phyloP scores from a whole-genome alignment of 1,140 invertebrate genomes.

The Ceratina australensis region DNA sequence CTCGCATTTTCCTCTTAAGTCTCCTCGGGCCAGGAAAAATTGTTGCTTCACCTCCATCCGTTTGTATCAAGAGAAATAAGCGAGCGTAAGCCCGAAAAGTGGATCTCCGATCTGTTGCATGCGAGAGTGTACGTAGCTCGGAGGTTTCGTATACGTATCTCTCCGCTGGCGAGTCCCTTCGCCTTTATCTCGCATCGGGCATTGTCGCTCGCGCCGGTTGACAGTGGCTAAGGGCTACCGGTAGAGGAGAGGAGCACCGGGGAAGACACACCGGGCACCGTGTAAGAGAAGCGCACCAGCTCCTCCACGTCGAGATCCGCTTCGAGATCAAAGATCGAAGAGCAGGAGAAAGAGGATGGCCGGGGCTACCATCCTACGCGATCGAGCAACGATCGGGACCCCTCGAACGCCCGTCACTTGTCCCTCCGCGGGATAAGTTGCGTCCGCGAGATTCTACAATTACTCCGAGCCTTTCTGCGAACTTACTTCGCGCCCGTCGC shows the following conservation, averaged over 20 bases:
- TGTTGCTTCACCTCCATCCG: too few relatives aligned
- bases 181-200: constrained; percentile 75
- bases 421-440: constrained; percentile 72
- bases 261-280: background rate
- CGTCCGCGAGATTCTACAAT: constrained; percentile 77
- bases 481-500: constrained; percentile 67
- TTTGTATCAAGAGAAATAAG: constrained; percentile 48
- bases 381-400: constrained; percentile 55
- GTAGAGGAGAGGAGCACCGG: constrained; percentile 5
- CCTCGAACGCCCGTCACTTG: constrained; percentile 69
- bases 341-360: constrained; percentile 44
- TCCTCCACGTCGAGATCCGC: constrained; percentile 38
- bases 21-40: background rate
- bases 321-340: constrained; percentile 65
- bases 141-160: constrained; percentile 48
- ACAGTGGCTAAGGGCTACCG: constrained; percentile 67
- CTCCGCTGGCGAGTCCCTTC: constrained; percentile 50
- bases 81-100: constrained; percentile 26
- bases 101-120: constrained; percentile 59
- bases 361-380: constrained; percentile 40
- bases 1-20: background rate
- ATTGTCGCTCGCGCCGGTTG: constrained; percentile 76
- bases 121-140: constrained; percentile 39
- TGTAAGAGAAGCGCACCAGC: constrained; percentile 17
- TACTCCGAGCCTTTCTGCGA: constrained; percentile 73